A percentile compares a stretch with the other conserved stretches of the same genome.
These are phyloP conservation scores for Megastigmus dorsalis DNA, from an alignment of 2,888 invertebrate species.

Conservation along the genomic window DNA sequence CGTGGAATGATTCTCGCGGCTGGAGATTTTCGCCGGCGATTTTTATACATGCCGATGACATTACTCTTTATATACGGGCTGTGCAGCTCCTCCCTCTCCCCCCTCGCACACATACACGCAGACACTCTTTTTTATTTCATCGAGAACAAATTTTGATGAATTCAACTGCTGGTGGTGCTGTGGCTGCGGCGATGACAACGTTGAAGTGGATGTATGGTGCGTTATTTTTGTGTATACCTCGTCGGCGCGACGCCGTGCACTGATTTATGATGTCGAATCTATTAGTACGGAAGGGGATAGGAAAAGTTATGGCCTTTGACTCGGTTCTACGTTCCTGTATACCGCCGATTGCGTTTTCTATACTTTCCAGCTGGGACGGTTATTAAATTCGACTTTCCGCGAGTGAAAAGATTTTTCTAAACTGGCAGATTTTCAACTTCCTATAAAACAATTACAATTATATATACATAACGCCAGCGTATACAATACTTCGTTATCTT, in stretches of 20 bases:
- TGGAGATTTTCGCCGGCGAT: conserved; percentile 8
- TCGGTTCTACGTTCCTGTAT: too few species aligned
- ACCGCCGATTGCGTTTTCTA: too few species aligned
- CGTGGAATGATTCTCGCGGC: conserved; percentile 31
- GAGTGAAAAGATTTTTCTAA: too few species aligned
- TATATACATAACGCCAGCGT: too few species aligned
- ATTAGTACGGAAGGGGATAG: conserved; percentile 2
- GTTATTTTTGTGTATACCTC: neutral
- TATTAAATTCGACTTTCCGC: too few species aligned
- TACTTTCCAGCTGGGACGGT: too few species aligned
- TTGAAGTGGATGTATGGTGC: conserved; percentile 18
- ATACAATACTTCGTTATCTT: too few species aligned
- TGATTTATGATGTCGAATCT: conserved; percentile 33
- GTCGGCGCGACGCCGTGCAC: neutral
- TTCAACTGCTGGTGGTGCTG: neutral
- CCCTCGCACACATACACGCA: neutral
- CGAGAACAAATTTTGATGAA: conserved; percentile 44
- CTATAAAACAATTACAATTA: too few species aligned
- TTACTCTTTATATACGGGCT: too few species aligned
- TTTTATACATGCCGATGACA: neutral
- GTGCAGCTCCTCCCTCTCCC: too few species aligned
- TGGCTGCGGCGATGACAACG: neutral
- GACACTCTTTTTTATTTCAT: conserved; percentile 8
- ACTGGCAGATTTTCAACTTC: too few species aligned
- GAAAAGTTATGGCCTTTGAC: neutral